Base-by-base conservation (phyloP, 2,113 vertebrate genomes). In the Sula dactylatra region DNA sequence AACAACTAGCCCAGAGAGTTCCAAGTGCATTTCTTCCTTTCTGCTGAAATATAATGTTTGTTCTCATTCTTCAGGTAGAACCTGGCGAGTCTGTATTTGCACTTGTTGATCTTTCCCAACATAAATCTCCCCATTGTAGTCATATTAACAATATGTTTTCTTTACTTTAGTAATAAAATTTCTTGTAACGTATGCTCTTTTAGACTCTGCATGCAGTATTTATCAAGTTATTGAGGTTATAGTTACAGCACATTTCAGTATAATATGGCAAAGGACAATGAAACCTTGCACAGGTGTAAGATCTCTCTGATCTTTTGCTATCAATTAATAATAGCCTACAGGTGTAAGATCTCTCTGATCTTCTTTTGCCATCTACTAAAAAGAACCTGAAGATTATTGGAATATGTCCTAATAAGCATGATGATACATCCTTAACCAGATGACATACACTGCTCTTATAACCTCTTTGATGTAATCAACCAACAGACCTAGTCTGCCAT, bases 51-150 rank as follows among this genome's bases (percentile, higher is more conserved):
- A 69, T 32, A 76, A 71, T 77, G 82, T 96, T 96, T 95, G 93
- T 82, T 88, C 59, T 71, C 78, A 44, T 91, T 95, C 77, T 88
- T 70, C 84, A 88, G 77, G 71, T 78, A 82, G 65, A 86, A 88
- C 45, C 87, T 89, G 61, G 66, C 69, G 36, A 62, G 94, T 91
- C 94, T 93, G 81, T 92, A 90, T 97, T 96, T 97, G 95, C 71
- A 88, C 47, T 94, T 96, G 95, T 97, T 97, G 93, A 97, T 97
- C 91, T 97, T 97, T 97, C 96, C 95, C 95, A 94, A 92, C 97
- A 97, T 97, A 96, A 72, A 92, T 86, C 90, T 82, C 72, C 83
- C 94, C 64, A 88, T 80, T 80, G 88, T 90, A 80, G 73, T 93
- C 96, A 77, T 85, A 96, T 80, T 70, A 84, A 93, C 90, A 94